phyloP scores from a whole-genome alignment of 2,797 vertebrate species.

The Syngnathus rostellatus region DNA sequence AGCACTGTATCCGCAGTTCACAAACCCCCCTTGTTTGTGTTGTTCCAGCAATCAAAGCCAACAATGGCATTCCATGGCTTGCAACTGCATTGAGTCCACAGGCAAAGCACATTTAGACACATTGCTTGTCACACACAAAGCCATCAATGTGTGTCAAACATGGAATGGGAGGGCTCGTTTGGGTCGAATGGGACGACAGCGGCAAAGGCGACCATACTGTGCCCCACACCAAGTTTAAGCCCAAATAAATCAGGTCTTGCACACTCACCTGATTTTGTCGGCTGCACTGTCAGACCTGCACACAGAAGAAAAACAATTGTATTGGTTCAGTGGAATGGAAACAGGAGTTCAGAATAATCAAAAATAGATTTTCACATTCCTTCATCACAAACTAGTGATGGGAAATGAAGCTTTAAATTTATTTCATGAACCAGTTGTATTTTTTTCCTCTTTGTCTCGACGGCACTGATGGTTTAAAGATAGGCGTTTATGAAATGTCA shows the following conservation, averaged over 20 bases:
- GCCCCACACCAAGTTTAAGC: neutral
- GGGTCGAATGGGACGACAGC: constrained; percentile 30
- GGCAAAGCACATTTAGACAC: constrained; percentile 57
- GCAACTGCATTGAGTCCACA: constrained; percentile 69
- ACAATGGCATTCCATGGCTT: constrained; percentile 73
- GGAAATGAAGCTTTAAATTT: no score
- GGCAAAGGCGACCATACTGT: constrained; percentile 20
- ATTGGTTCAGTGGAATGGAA: neutral
- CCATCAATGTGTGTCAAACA: constrained; percentile 43
- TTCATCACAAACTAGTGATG: neutral
- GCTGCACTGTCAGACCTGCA: constrained; percentile 71
- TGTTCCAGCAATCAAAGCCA: constrained; percentile 65
- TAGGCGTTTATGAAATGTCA: no score
- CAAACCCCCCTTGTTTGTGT: constrained; percentile 46
- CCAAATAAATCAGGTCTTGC: neutral
- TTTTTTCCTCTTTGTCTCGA: no score
- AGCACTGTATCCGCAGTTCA: constrained; percentile 10
- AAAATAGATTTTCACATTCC: neutral
- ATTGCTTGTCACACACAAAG: constrained; percentile 50
- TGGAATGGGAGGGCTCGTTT: constrained; percentile 17
- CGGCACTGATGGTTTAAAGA: no score
- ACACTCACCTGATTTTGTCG: constrained; percentile 68
- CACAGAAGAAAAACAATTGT: constrained; percentile 4
- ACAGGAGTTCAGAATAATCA: neutral
- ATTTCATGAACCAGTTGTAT: no score